These are phyloP conservation scores for Lypha dubia DNA, from an alignment of 2,888 invertebrate genomes.

Conservation along the genomic window DNA sequence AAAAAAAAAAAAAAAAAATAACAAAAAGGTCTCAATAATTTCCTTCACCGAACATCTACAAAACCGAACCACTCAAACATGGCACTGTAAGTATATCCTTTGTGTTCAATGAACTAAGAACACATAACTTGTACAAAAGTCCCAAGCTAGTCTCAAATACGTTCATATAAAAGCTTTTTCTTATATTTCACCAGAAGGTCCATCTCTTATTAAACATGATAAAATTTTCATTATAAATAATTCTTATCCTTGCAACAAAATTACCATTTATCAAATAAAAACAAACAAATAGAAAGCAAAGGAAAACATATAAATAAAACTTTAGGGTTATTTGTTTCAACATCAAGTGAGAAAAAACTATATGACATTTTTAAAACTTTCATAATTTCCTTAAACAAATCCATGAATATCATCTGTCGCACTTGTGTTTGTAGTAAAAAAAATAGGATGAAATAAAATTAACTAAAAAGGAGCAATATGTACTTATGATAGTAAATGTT, in stretches of 20 bases:
- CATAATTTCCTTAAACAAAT: conserved; percentile 55
- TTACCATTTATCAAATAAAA: background rate
- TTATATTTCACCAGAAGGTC: background rate
- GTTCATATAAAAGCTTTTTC: too few species aligned
- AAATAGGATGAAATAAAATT: conserved; percentile 8
- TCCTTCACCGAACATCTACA: too few species aligned
- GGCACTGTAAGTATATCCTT: too few species aligned
- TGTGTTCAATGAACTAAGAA: too few species aligned
- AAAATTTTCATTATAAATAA: conserved; percentile 10
- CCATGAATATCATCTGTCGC: conserved; percentile 34
- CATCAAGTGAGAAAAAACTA: background rate
- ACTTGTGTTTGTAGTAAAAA: conserved; percentile 37
- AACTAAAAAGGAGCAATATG: conserved; percentile 1
- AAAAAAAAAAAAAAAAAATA: too few species aligned
- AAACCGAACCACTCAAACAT: too few species aligned
- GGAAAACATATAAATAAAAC: background rate
- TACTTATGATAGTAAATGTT: background rate
- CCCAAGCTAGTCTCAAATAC: too few species aligned
- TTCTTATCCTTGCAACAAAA: conserved; percentile 15
- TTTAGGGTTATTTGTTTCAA: conserved; percentile 33
- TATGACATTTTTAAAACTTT: conserved; percentile 51
- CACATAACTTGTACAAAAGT: too few species aligned
- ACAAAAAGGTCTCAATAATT: too few species aligned
- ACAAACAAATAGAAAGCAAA: background rate
- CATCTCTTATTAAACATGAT: background rate